phyloP scores from a whole-genome alignment of 2,113 vertebrate genomes.

The Cebidichthys violaceus region DNA sequence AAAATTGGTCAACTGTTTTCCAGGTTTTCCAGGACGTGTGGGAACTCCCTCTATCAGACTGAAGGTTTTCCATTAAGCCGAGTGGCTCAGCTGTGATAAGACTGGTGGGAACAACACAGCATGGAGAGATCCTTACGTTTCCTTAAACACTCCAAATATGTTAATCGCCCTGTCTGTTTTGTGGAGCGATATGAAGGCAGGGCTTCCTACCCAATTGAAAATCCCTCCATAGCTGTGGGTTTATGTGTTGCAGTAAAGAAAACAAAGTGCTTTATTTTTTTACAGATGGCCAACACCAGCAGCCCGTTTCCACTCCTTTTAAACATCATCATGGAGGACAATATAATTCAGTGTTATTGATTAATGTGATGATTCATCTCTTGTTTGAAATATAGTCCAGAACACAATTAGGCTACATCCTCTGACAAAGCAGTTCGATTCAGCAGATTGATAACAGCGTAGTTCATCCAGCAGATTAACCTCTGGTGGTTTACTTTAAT shows the following conservation, averaged over 20 bases:
- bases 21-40: background rate
- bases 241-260: background rate
- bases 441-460: background rate
- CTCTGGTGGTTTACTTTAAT: background rate
- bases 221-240: background rate
- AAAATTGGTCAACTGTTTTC: background rate
- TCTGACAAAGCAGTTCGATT: background rate
- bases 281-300: background rate
- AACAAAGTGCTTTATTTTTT: background rate
- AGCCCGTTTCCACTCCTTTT: background rate
- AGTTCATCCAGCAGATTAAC: background rate
- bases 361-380: background rate
- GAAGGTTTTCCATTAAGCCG: background rate
- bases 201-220: background rate
- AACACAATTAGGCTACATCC: background rate
- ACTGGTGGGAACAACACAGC: slow-evolving; percentile 7
- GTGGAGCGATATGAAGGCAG: background rate
- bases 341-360: background rate
- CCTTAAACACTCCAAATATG: background rate
- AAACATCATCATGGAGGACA: background rate
- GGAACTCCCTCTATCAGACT: background rate
- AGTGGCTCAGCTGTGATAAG: background rate
- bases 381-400: background rate
- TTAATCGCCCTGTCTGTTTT: background rate
- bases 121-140: slow-evolving; percentile 8